A percentile compares a stretch with the other conserved stretches of the same genome.
These are phyloP conservation scores for Drosophila bipectinata DNA, from an alignment of 1,140 invertebrate genomes.

Conservation along the genomic window DNA sequence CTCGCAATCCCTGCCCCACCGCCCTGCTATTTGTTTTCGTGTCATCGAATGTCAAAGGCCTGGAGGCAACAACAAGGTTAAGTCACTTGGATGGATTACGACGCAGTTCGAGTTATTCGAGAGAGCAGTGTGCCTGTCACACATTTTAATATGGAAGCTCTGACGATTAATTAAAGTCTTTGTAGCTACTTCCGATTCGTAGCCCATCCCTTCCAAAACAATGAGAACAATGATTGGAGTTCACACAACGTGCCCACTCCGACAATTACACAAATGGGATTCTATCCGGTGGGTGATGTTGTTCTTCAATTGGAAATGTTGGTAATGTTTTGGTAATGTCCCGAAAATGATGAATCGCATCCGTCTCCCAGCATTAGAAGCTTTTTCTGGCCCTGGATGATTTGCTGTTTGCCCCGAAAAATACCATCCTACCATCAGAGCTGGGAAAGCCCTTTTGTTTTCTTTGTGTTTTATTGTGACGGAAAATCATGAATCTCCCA, in stretches of 20 bases:
- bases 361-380: background rate
- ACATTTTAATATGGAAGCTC: background rate
- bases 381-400: conserved; percentile 1
- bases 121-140: background rate
- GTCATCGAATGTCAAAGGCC: background rate
- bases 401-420: conserved; percentile 36
- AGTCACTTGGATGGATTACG: background rate
- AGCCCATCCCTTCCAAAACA: background rate
- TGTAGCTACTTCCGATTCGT: background rate
- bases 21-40: background rate
- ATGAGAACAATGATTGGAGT: conserved; percentile 13
- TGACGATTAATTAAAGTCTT: background rate
- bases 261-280: conserved; percentile 30
- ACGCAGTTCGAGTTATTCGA: background rate
- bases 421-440: background rate
- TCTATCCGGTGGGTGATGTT: background rate
- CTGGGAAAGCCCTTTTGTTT: conserved; percentile 2
- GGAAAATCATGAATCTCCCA: conserved; percentile 33
- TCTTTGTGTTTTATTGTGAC: conserved; percentile 9
- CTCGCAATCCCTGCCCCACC: background rate
- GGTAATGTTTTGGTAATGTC: conserved; percentile 15
- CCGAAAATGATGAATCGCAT: conserved; percentile 32
- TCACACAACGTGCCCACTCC: conserved; percentile 6
- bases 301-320: conserved; percentile 10
- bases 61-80: background rate